phyloP scores from a whole-genome alignment of 2,113 vertebrate species.

The Gyps fulvus region DNA sequence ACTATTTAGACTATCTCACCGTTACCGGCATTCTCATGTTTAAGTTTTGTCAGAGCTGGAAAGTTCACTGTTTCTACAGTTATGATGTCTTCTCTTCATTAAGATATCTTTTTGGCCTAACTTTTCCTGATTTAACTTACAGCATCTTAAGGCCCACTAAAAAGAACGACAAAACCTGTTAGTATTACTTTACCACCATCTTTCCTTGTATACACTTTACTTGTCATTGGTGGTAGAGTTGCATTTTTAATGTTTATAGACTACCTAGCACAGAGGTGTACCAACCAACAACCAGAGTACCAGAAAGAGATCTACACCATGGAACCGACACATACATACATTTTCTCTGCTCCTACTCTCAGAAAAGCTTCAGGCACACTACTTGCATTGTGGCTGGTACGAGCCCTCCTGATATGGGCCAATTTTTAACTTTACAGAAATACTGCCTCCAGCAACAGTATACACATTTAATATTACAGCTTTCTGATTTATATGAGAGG shows the following conservation, averaged over 20 bases:
- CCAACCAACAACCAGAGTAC: not conserved
- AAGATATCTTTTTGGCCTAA: not conserved
- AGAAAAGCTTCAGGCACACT: not conserved
- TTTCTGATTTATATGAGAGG: not conserved
- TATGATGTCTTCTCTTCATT: not conserved
- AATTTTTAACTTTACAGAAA: not conserved
- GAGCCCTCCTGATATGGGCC: accelerated
- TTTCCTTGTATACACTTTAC: not conserved
- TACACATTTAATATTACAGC: not conserved
- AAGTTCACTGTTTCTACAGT: not conserved
- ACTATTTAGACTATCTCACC: not conserved
- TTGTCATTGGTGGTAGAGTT: not conserved
- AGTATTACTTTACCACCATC: not conserved
- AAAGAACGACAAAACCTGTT: not conserved
- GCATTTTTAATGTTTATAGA: not conserved
- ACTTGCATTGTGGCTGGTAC: not conserved
- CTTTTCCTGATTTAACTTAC: not conserved
- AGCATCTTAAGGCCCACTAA: not conserved
- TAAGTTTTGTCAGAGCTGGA: not conserved
- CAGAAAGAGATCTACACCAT: not conserved
- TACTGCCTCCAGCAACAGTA: not conserved
- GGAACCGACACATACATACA: not conserved
- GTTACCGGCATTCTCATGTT: not conserved
- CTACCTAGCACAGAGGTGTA: not conserved
- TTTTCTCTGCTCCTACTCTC: not conserved